These are phyloP conservation scores for Peribatodes rhomboidaria DNA, from an alignment of 2,888 invertebrate genomes.

Conservation along the genomic window DNA sequence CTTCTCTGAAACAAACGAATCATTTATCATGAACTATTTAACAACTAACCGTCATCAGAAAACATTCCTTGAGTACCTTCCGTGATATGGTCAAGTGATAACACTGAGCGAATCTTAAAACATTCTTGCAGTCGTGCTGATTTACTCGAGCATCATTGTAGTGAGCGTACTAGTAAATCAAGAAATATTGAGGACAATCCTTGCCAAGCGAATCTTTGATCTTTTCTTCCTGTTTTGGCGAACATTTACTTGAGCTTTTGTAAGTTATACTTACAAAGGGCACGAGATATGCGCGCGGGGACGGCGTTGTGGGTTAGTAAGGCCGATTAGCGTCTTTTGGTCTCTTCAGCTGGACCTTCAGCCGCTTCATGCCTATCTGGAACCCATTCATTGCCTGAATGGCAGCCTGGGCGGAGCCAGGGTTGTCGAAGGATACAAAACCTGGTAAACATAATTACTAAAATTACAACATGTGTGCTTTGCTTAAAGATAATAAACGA, in stretches of 20 bases:
- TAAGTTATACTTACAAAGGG: constrained; percentile 62
- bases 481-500: too few relatives aligned
- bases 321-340: constrained; percentile 99
- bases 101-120: too few relatives aligned
- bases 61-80: background rate
- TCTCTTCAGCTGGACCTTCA: constrained; percentile 99
- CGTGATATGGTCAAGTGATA: background rate
- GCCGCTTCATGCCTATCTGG: constrained; percentile 99
- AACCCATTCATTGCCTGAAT: constrained; percentile 99
- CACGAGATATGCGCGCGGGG: constrained; percentile 78
- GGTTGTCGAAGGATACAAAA: constrained; percentile 99
- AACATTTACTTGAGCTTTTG: too few relatives aligned
- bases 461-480: background rate
- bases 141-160: too few relatives aligned
- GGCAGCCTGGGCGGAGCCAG: constrained; percentile 98
- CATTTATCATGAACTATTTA: background rate
- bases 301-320: constrained; percentile 93
- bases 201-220: too few relatives aligned
- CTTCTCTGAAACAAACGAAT: constrained; percentile 39
- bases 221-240: too few relatives aligned
- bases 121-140: too few relatives aligned
- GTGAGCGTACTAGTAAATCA: too few relatives aligned
- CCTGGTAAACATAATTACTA: constrained; percentile 87
- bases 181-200: too few relatives aligned
- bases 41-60: background rate